Percentiles rank a stretch among this genome's conserved stretches.
phyloP scores from a whole-genome alignment of 2,797 vertebrate species.

The Neoniphon sammara region DNA sequence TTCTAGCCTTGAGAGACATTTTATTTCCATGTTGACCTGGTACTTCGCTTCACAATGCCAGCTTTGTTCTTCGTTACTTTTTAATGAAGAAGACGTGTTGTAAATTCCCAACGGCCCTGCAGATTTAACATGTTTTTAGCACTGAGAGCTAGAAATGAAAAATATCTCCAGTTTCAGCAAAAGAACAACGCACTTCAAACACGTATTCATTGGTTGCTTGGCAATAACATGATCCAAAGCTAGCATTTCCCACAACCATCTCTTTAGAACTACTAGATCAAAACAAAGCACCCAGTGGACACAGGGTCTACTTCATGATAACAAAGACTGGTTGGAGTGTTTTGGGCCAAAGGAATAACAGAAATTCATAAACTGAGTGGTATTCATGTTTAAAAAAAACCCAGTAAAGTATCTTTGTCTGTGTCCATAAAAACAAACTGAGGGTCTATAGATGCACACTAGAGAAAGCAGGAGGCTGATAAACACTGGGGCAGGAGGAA shows the following conservation, averaged over 20 bases:
- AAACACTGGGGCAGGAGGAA: constrained; percentile 29
- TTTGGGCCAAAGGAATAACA: background rate
- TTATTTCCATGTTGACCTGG: background rate
- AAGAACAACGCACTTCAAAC: background rate
- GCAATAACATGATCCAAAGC: background rate
- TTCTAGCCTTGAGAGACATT: background rate
- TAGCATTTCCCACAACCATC: background rate
- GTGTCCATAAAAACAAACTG: constrained; percentile 41
- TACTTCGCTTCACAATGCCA: background rate
- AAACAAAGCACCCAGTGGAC: background rate
- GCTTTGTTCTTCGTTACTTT: background rate
- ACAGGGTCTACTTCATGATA: background rate
- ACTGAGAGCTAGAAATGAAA: background rate
- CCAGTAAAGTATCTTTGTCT: constrained; percentile 41
- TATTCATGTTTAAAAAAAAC: background rate
- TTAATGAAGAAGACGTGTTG: background rate
- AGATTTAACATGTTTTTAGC: no score
- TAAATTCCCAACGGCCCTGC: background rate
- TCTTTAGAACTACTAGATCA: background rate
- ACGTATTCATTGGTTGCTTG: background rate
- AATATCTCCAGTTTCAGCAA: background rate
- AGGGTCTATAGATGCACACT: constrained; percentile 39
- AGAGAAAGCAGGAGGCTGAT: constrained; percentile 41
- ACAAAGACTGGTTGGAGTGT: background rate
- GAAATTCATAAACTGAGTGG: no score